phyloP scores from a whole-genome alignment of 2,113 vertebrate species.

The Clarias batrachus region DNA sequence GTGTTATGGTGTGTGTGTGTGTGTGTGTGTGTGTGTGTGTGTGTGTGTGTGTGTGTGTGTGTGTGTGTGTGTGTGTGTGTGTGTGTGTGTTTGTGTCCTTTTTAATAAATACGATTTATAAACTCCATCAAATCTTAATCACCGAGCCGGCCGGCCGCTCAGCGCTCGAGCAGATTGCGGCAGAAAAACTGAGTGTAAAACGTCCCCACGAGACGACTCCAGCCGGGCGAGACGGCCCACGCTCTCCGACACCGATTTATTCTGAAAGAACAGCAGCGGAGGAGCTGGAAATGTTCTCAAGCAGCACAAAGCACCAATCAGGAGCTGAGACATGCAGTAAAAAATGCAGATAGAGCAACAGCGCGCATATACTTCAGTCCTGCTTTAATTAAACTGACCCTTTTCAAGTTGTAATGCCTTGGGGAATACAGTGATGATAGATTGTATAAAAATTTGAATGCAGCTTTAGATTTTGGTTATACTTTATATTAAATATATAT shows the following conservation, averaged over 20 bases:
- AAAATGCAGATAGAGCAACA: neutral
- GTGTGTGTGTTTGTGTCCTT: neutral
- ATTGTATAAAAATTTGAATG: neutral
- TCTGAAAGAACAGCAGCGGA: neutral
- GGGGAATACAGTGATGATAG: neutral
- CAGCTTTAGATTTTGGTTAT: too few relatives aligned
- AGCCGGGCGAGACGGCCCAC: constrained; percentile 8
- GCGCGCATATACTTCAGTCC: neutral
- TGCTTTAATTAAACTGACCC: neutral
- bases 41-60: neutral
- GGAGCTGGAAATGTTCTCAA: constrained; percentile 4
- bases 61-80: neutral
- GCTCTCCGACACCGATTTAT: neutral
- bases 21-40: neutral
- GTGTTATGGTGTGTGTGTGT: too few relatives aligned
- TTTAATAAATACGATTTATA: constrained; percentile 1
- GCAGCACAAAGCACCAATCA: neutral
- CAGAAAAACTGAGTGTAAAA: neutral
- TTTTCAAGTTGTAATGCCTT: too few relatives aligned
- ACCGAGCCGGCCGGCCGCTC: neutral
- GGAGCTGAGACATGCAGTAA: neutral
- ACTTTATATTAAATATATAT: neutral
- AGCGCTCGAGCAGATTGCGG: neutral
- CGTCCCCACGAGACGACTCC: neutral
- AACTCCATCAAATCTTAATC: constrained; percentile 13